Evolutionary conservation across 2,797 vertebrate genomes (phyloP), one percentile per base, ranked within the genome.

Genomic region (Mus caroli): DNA sequence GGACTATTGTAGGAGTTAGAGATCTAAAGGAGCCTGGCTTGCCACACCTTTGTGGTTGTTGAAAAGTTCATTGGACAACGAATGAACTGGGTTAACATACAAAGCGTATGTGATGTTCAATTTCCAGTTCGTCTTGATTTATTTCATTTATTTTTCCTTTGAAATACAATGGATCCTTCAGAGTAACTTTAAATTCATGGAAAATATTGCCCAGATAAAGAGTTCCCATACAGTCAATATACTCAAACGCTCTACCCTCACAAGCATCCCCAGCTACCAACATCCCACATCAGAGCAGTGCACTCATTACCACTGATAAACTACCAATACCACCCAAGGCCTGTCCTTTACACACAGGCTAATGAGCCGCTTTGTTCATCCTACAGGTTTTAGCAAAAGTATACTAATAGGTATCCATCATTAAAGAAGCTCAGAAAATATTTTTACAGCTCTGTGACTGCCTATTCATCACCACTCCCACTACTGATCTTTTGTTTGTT

Each of bases 71-170:
- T 11, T 83, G 37, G 43, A 79, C 31, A 85, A 11, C 73, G 19
- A 62, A 60, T 54, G 54, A 20, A 82, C 73, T 79, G 79, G 69
- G 78, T 79, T 84, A 96, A 24, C 6, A 84, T 94, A 90, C 73
- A 83, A 92, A n/a, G 14, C 24, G 5, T 95, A 28, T 31, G 34
- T 24, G 82, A 56, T 89, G 20, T 90, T 85, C 88, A 86, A 88
- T 37, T 94, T 40, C 6, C 17, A 93, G 52, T 34, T 83, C 26
- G 92, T 28, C 64, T 54, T 34, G 56, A 15, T 19, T 40, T 67
- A 85, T 85, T 50, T n/a, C 43, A 67, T n/a, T 86, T 85, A 50
- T 85, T 94, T 94, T 90, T 83, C 26, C 10, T 76, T 78, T 85
- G 54, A 84, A 94, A 85, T 78, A n/a, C 56, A 85, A 58, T 37